phyloP scores from a whole-genome alignment of 2,888 invertebrate species.

The Hecatera dysodea region DNA sequence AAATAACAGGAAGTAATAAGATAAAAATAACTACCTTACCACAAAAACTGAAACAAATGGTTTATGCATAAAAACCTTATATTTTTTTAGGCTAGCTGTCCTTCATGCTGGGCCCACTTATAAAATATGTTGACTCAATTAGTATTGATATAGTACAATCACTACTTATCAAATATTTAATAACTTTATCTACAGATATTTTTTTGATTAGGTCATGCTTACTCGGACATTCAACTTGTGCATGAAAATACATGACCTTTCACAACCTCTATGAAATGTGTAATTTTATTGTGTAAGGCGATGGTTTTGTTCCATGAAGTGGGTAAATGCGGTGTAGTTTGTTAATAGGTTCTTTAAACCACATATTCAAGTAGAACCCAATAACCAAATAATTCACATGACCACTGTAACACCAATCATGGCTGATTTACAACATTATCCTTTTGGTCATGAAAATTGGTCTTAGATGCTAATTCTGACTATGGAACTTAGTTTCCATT shows the following conservation, averaged over 20 bases:
- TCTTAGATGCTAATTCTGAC: not conserved
- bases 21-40: too few species aligned
- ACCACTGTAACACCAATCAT: not conserved
- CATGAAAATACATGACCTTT: constrained; percentile 16
- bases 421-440: not conserved
- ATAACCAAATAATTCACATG: not conserved
- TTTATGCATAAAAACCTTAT: not conserved
- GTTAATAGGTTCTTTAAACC: too few species aligned
- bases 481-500: not conserved
- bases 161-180: constrained; percentile 20
- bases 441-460: not conserved
- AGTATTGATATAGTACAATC: constrained; percentile 7
- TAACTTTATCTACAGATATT: constrained; percentile 20
- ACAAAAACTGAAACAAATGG: not conserved
- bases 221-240: not conserved
- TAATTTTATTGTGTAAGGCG: not conserved
- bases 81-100: not conserved
- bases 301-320: constrained; percentile 1
- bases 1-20: not conserved
- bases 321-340: not conserved
- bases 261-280: constrained; percentile 9
- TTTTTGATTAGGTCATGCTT: constrained; percentile 30
- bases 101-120: not conserved
- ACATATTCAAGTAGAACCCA: not conserved
- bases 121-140: constrained; percentile 1